Base-by-base conservation (phyloP, 2,888 invertebrate genomes). In the Ochropleura plecta region DNA sequence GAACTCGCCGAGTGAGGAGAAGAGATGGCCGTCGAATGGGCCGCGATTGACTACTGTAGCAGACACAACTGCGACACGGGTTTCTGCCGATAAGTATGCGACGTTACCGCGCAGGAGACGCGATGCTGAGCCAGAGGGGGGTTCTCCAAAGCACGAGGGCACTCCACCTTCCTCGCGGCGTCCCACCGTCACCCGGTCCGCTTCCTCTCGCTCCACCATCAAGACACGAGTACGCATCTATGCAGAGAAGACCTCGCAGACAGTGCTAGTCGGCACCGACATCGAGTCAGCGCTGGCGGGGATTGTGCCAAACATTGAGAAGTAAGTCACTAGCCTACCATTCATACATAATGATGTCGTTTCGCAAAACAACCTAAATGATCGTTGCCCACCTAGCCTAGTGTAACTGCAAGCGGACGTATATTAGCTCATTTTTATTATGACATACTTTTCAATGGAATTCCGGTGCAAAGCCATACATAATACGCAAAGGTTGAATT, bases 171-270 rank as follows among this genome's bases (percentile, higher is more conserved):
- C 92, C 0, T 92, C 95, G 8, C 91, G 95, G 66, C 91, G 96
- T 10, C 95, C 96, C 0, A 94, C 96, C 5, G 91, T 96, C 46
- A 90, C 94, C 6, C 92, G 96, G 2, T 96, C 96, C 0, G 89
- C 90, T 46, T 96, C 96, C 0, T 94, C 96, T 10, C 93, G 96
- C 18, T 92, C 94, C 16, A 91, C 94, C 3, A 92, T 93, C 20
- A 95, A 95, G 86, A 92, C 94, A 9, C 92, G 96, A 48, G 95
- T 98, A 0, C 97, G 97, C 89, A 98, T 98, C 84, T 98, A 98
- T 92, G 98, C 98, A 85, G 98, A 98, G 93, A 98, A 97, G 53
- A 97, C 97, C 66, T 97, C 97, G 18, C 98, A 98, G 92, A 98
- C 98, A 0, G 98, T 98, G 44, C 93, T 98, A 69, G 97, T 98